Percentiles rank a stretch among this genome's conserved stretches.
Conservation (phyloP, 1,140 invertebrate species). For the Augochlora pura region DNA sequence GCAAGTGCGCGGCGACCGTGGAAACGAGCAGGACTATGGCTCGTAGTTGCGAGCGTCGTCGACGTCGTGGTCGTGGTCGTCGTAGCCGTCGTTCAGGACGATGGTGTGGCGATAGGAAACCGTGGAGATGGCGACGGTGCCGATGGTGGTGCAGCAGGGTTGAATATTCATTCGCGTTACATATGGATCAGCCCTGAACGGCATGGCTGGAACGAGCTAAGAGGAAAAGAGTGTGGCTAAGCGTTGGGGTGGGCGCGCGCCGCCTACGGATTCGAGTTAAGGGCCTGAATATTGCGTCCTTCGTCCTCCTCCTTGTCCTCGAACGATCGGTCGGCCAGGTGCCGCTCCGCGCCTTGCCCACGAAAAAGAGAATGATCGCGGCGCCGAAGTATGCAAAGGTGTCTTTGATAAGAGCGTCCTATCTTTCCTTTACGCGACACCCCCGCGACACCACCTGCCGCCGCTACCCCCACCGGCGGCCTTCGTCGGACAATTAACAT, state of each 20-base stretch:
- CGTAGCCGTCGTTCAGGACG: constrained; percentile 48
- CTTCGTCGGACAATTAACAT: constrained; percentile 6
- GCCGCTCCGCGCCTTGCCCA: background rate
- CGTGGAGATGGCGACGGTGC: constrained; percentile 41
- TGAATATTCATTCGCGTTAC: constrained; percentile 80
- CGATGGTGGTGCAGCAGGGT: constrained; percentile 60
- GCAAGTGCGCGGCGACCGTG: constrained; percentile 10
- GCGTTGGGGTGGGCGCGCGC: constrained; percentile 37
- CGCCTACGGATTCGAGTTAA: constrained; percentile 49
- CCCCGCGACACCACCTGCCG: background rate
- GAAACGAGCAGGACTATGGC: constrained; percentile 39
- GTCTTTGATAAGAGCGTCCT: constrained; percentile 24
- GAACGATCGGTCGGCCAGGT: constrained; percentile 18
- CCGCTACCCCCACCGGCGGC: background rate
- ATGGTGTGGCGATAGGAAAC: constrained; percentile 56
- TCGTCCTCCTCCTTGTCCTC: background rate
- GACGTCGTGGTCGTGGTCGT: too few relatives aligned
- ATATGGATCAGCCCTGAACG: constrained; percentile 78
- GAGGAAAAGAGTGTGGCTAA: constrained; percentile 51
- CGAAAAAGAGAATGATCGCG: constrained; percentile 34
- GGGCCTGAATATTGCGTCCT: constrained; percentile 60
- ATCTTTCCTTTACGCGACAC: too few relatives aligned
- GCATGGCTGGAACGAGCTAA: constrained; percentile 53
- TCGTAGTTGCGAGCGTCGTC: constrained; percentile 39
- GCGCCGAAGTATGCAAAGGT: constrained; percentile 27